Evolutionary conservation across 1,140 invertebrate species (phyloP), one percentile per base, ranked within the genome.

Genomic region (Sitophilus oryzae): DNA sequence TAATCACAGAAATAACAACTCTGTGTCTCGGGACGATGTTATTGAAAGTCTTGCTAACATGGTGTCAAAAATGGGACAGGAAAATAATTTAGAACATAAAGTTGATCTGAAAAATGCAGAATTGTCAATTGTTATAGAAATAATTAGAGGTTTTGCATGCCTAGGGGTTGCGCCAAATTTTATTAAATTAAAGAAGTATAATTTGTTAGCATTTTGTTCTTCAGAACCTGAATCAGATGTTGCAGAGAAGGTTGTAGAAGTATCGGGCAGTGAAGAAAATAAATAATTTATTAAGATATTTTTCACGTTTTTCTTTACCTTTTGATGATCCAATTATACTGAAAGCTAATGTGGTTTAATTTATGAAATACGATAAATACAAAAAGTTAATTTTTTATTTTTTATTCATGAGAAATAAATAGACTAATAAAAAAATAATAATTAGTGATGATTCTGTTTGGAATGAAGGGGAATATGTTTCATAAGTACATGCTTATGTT

Each of bases 1-100:
- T 61, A 94, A 91, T 68, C 82, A 83, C 58, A 80, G 91, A 41
- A 88, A 86, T 62, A 94, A 91, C 64, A 85, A 81, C 63, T 82
- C 76, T 58, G 74, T 92, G 10, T 75, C 80, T 20, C 76, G 85
- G 53, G 81, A 83, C 36, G 75, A 83, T 37, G 71, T 91, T 1
- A 89, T 91, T 25, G 77, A 82, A 58, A 74, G 80, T 58, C 64
- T 91, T 9, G 88, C 86, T 1, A 78, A 81, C 2, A 66, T 88
- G 52, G 81, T 91, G 38, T 67, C 73, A 10, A 70, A 79, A 19
- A 83, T 82, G 60, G 53, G 45, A 5, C 11, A 40, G 6, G 18
- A 8, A n/a, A 37, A 46, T 22, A 86, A 86, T 70, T 63, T 76
- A n/a, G 74, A 76, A 9, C 88, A 90, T 63, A 84, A 82, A 66